These are phyloP conservation scores for Vultur gryphus DNA, from an alignment of 2,797 vertebrate genomes.

Conservation along the genomic window DNA sequence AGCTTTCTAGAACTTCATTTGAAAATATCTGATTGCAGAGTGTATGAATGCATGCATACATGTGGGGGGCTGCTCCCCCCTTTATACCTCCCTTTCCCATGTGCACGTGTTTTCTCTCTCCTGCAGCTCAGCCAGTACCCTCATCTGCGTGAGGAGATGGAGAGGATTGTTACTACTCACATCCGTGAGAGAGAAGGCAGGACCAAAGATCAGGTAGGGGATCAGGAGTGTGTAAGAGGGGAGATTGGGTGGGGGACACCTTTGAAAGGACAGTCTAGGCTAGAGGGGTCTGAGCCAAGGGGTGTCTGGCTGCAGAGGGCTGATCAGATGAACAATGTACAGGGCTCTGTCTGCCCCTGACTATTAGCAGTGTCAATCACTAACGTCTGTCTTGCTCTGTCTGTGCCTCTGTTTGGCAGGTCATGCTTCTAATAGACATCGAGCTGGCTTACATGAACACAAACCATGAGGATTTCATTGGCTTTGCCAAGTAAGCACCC, in stretches of 20 bases:
- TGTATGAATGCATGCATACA: not conserved
- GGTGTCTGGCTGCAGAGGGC: not conserved
- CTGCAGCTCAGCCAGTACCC: constrained; percentile 96
- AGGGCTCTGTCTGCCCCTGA: not conserved
- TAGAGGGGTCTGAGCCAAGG: not conserved
- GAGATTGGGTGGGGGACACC: not conserved
- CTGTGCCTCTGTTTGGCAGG: constrained; percentile 72
- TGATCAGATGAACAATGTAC: not conserved
- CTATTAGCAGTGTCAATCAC: not conserved
- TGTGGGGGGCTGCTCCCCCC: constrained; percentile 26
- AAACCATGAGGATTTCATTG: constrained; percentile 98
- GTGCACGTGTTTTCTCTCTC: constrained; percentile 68
- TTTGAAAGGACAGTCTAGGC: not conserved
- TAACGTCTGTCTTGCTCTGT: not conserved
- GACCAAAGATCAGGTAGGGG: constrained; percentile 90
- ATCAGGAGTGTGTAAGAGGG: not conserved
- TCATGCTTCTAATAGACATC: constrained; percentile 95
- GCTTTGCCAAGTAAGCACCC: constrained; percentile 93
- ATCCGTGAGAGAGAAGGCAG: constrained; percentile 93
- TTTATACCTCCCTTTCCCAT: constrained; percentile 51
- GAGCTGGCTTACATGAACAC: constrained; percentile 99
- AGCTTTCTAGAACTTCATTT: constrained; percentile 13
- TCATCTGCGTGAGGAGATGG: constrained; percentile 95
- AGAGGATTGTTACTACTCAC: constrained; percentile 95
- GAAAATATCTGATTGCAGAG: not conserved